These are phyloP conservation scores for Synergus japonicus DNA, from an alignment of 2,888 invertebrate genomes.

Conservation along the genomic window DNA sequence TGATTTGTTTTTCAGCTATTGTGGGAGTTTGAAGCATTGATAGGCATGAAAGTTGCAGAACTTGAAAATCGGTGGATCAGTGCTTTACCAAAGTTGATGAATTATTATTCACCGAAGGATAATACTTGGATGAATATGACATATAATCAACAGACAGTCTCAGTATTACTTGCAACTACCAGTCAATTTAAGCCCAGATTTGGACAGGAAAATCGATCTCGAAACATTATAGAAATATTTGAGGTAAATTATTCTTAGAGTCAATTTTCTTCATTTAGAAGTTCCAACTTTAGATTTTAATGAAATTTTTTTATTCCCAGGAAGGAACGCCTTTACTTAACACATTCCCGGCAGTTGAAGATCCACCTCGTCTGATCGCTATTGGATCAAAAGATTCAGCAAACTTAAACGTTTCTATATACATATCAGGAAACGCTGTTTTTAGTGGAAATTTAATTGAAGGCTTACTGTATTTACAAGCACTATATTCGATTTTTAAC, in stretches of 20 bases:
- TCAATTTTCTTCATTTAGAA: background rate
- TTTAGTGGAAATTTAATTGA: constrained; percentile 7
- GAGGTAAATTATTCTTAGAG: background rate
- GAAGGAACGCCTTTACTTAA: background rate
- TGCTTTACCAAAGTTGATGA: background rate
- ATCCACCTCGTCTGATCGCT: constrained; percentile 24
- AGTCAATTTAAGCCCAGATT: constrained; percentile 11
- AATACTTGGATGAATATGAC: constrained; percentile 17
- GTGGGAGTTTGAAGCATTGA: constrained; percentile 15
- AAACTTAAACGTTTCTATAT: background rate
- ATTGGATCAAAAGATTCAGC: background rate
- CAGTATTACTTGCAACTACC: background rate
- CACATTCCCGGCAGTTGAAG: background rate
- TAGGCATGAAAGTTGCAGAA: constrained; percentile 8
- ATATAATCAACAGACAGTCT: background rate
- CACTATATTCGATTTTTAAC: background rate
- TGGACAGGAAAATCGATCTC: constrained; percentile 10
- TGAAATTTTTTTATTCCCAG: background rate
- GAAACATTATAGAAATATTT: constrained; percentile 19
- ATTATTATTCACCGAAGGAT: background rate
- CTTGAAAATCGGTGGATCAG: constrained; percentile 12
- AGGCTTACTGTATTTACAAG: constrained; percentile 16
- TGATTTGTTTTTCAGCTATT: constrained; percentile 2
- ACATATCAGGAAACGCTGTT: background rate
- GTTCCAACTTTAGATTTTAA: background rate